Base-by-base conservation (phyloP, 2,113 vertebrate genomes). In the Chitala chitala region DNA sequence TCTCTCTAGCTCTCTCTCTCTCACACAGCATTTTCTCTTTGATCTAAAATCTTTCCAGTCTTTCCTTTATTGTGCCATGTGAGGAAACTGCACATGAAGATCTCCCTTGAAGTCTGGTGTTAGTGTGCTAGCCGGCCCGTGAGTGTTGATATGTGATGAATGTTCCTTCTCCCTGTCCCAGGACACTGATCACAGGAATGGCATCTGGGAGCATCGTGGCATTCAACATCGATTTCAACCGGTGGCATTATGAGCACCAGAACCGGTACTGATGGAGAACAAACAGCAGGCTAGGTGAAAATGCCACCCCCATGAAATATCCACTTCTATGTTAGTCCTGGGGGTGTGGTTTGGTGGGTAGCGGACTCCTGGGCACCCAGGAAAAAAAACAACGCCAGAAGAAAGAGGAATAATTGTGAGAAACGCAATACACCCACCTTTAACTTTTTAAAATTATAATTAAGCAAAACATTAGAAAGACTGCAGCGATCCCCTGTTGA, bases 211-310 rank as follows among this genome's bases (percentile, higher is more conserved):
- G 97, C 92, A 99, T 99, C 1, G 97, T 99, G 88, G 96, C 96
- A 73, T 99, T 99, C 87, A 99, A 99, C 89, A 99, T 99, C 89
- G 97, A 99, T 91, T 99, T 99, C 92, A 99, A 99, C 88, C 94
- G 97, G 83, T 99, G 97, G 97, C 97, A 99, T 87, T 98, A 98
- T 82, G 97, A 99, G 80, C 96, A 99, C 89, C 97, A 99, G 92
- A 99, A 98, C 92, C 94, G 97, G 90, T 99, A 99, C 85, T 99
- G 89, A 98, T 81, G 82, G 0, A 1, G 74, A 78, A 70, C 6
- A 82, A 84, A 86, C 84, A 85, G 59, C 75, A 80, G 78, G 86
- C 69, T 29, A 24, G 36, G 5, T 38, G 15, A 36, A 40, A 31
- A 38, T 22, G 31, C 53, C 36, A 17, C 31, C 51, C 29, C 53